Evolutionary conservation across 1,140 invertebrate species (phyloP), one percentile per base, ranked within the genome.

Genomic region (Contarinia nasturtii): DNA sequence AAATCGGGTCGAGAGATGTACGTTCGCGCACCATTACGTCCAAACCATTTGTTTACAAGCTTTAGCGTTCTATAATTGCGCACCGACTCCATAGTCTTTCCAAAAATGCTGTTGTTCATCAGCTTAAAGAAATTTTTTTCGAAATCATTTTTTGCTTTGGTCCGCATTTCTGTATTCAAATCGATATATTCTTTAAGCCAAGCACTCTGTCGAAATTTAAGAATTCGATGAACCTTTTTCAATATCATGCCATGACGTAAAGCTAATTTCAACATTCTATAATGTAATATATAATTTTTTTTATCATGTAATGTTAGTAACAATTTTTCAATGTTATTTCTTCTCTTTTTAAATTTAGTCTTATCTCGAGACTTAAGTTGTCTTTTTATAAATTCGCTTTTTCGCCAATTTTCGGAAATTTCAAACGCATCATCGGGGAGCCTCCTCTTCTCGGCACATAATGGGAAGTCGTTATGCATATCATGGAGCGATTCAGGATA

Each of bases 41-140:
- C 53, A 27, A 61, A 50, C 59, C 63, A 64, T 14, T 52, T 38
- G 7, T 52, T 57, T 18, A 60, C 33, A 15, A 70, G 48, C 57
- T 57, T 59, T 2, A 71, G 55, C 53, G 67, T 54, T 22, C 56
- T 55, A 52, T 58, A 52, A 48, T 70, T 69, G 49, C 59, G 55
- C n/a, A 67, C 54, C 56, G 69, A 69, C 56, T 70, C 67, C 56
- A 68, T 68, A 2, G 61, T 65, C 59, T 68, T 69, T 2, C 66
- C 68, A 55, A 64, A 71, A 10, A 68, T 54, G 4, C 59, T 53
- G 55, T 71, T 70, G 51, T 67, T 67, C 51, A 70, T 59, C 46
- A 70, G 48, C 55, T 71, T 71, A 49, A 56, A 71, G 53, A 71
- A 67, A 55, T 69, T 61, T 55, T 67, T 67, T 57, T 71, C 67